Percentiles rank a stretch among this genome's conserved stretches.
Conservation (phyloP, 2,113 vertebrate species). For the Nycticebus coucang region DNA sequence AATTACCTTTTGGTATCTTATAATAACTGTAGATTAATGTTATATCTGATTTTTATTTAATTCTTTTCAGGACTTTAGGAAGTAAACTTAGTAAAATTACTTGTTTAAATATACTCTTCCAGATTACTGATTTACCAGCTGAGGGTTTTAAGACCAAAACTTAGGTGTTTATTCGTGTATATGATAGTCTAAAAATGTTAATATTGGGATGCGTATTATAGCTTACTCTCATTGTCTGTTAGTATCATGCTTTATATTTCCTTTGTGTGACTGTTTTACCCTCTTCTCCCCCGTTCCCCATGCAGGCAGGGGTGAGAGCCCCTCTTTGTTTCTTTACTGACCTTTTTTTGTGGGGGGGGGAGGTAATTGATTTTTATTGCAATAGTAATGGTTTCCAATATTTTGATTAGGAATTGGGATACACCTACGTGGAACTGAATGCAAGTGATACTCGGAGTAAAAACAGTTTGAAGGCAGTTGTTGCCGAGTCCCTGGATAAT, state of each 20-base stretch:
- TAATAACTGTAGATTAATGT: background rate
- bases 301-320: too few species aligned
- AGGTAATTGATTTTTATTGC: background rate
- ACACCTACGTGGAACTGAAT: slow-evolving; percentile 97
- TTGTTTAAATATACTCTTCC: background rate
- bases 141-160: background rate
- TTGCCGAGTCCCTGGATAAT: slow-evolving; percentile 95
- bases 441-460: slow-evolving; percentile 97
- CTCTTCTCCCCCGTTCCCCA: background rate
- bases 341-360: background rate
- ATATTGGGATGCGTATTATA: background rate
- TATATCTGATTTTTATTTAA: background rate
- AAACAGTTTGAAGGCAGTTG: slow-evolving; percentile 92
- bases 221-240: background rate
- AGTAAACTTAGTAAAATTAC: slow-evolving; percentile 22
- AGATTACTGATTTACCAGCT: background rate
- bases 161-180: background rate
- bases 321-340: background rate
- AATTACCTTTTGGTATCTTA: slow-evolving; percentile 23
- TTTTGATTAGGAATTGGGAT: slow-evolving; percentile 91
- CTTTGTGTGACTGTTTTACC: background rate
- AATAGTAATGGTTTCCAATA: slow-evolving; percentile 30
- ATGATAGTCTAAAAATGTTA: background rate
- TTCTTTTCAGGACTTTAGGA: slow-evolving; percentile 14
- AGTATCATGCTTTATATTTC: background rate